Base-by-base conservation (phyloP, 2,797 vertebrate genomes). In the Euthynnus affinis region DNA sequence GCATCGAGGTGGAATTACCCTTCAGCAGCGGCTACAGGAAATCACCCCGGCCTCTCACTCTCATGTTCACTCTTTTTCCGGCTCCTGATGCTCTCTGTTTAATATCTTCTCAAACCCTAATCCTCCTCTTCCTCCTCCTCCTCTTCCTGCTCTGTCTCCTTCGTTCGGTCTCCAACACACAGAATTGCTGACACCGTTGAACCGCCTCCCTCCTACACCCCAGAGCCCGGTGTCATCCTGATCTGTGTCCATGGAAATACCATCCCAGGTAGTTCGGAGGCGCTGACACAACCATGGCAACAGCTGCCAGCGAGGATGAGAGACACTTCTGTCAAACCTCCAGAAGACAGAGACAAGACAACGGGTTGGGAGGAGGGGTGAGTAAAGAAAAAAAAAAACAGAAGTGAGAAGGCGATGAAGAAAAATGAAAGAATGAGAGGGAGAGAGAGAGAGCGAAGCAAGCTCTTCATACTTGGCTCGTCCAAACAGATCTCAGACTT, bases 211-310 rank as follows among this genome's bases (percentile, higher is more conserved):
- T 84, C 87, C 88, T 66, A 78, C 83, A 61, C 80, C 80, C 71
- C 53, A n/a, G 61, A 71, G 78, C 71, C 55, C 60, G 0, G 73
- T 62, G 86, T 89, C 89, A 74, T 73, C 75, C 85, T 29, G 78
- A 90, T 87, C 78, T 49, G 78, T 66, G 84, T 74, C 78, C 74
- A 51, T 85, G 81, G 76, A 91, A 82, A 84, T 73, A 85, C 61
- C 79, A 63, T 76, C 58, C 25, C 85, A 74, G 87, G 81, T 88
- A 78, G 70, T 71, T 78, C 13, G 25, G 51, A 60, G 81, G 83
- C 56, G 4, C 70, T 29, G 85, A 89, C 84, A 81, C 71, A 76
- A 85, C 91, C 89, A 91, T 90, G 90, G 90, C 91, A 92, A 92
- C 91, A 34, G 83, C 89, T 90, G 88, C 81, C 84, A 63, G 76